Evolutionary conservation across 2,113 vertebrate genomes (phyloP), one percentile per base, ranked within the genome.

Genomic region (Amazona guildingii): DNA sequence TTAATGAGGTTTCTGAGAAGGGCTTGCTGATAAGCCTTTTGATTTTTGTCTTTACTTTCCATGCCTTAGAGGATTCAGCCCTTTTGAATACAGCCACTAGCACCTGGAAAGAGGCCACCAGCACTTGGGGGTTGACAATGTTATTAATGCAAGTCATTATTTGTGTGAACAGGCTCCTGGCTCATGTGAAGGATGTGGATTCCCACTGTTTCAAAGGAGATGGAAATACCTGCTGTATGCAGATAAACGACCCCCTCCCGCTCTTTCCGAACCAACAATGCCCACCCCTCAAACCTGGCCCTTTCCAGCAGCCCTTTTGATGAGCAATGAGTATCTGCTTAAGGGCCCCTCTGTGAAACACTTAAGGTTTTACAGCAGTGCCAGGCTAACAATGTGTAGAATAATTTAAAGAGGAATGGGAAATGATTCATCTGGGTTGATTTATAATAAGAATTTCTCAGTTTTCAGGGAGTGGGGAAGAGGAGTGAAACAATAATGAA

Each of bases 121-220:
- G 73, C 86, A 52, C 75, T 90, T 78, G 72, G 82, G 76, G 77
- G 69, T 10, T 61, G 92, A 95, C 94, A 95, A 52, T 33, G 16
- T 95, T 95, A 96, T 94, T 95, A 92, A 95, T 93, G 73, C 83
- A 89, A 83, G 66, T 85, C 95, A 94, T 96, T 95, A 94, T 92
- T 92, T 66, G 76, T 88, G 55, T 3, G 31, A 89, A 96, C 69
- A 79, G 0, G 18, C n/a, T 82, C 64, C 76, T 94, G 95, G 94
- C 73, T 94, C 29, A 46, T 27, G 25, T n/a, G 75, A 69, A 93
- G 55, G 16, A 13, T 86, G 63, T 83, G 67, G 78, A 77, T 91
- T 95, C 90, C 73, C 72, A 69, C n/a, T 59, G 61, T 83, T 95
- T 93, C 95, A 94, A 85, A 92, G 66, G 80, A 94, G 81, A 63